A percentile compares a stretch with the other conserved stretches of the same genome.
phyloP scores from a whole-genome alignment of 2,888 invertebrate species.

The Pristionchus entomophagus region DNA sequence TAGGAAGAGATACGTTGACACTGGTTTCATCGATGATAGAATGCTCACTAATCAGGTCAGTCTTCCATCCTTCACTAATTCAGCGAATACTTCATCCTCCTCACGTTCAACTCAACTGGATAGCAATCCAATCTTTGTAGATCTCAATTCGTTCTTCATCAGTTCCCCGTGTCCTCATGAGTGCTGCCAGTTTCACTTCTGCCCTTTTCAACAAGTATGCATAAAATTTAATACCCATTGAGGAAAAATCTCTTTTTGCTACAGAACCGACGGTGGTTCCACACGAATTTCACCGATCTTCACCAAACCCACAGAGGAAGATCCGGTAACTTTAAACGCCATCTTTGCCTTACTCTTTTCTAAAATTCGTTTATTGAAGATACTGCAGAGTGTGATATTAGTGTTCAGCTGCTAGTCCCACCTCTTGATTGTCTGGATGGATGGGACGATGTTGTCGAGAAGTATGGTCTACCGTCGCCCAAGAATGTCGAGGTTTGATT shows the following conservation, averaged over 20 bases:
- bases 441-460: constrained; percentile 6
- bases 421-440: constrained; percentile 20
- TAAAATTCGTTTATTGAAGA: too few species aligned
- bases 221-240: background rate
- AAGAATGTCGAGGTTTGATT: background rate
- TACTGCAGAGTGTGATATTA: background rate
- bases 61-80: background rate
- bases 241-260: background rate
- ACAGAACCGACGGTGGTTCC: background rate
- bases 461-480: background rate
- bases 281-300: background rate
- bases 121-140: background rate
- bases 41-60: constrained; percentile 25
- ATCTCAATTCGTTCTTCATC: constrained; percentile 10
- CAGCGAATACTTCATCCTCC: background rate
- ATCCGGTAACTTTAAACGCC: background rate
- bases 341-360: too few species aligned
- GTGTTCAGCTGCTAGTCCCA: constrained; percentile 28
- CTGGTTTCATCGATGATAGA: constrained; percentile 36
- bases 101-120: background rate
- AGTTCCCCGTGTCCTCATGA: constrained; percentile 38
- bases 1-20: constrained; percentile 29
- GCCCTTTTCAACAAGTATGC: constrained; percentile 28
- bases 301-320: background rate
- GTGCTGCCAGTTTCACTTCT: constrained; percentile 32